Conservation (phyloP, 2,797 vertebrate species). For the Phoeniculus purpureus region DNA sequence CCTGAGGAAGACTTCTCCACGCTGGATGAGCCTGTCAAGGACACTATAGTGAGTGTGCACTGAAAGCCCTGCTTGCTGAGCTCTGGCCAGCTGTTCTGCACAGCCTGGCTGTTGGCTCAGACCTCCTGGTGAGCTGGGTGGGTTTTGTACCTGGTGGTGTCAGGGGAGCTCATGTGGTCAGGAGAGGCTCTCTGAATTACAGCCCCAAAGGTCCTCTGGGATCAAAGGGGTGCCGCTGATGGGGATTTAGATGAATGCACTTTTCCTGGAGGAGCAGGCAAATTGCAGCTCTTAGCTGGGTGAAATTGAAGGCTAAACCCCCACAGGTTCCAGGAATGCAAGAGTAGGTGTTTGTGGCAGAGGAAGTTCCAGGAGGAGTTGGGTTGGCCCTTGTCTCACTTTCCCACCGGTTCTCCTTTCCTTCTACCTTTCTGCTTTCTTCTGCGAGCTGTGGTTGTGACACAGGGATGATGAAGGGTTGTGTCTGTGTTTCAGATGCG, state of each 20-base stretch:
- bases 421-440: not conserved
- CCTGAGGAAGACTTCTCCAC: conserved; percentile 90
- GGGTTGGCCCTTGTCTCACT: not conserved
- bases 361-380: not conserved
- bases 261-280: not conserved
- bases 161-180: not conserved
- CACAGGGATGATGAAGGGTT: not conserved
- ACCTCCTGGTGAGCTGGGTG: too few relatives aligned
- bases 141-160: fast-evolving
- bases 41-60: conserved; percentile 86
- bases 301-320: not conserved
- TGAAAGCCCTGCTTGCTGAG: not conserved
- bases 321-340: not conserved
- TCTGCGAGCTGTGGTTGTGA: not conserved
- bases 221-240: too few relatives aligned
- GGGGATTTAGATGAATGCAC: not conserved
- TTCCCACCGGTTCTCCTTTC: fast-evolving
- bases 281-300: fast-evolving
- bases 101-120: not conserved
- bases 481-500: conserved; percentile 83
- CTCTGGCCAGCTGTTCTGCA: not conserved
- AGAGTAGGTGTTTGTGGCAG: not conserved
- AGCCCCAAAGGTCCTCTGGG: not conserved
- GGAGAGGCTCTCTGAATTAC: not conserved
- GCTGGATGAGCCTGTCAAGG: conserved; percentile 92